These are phyloP conservation scores for Epinotia demarniana DNA, from an alignment of 2,888 invertebrate species.

Conservation along the genomic window DNA sequence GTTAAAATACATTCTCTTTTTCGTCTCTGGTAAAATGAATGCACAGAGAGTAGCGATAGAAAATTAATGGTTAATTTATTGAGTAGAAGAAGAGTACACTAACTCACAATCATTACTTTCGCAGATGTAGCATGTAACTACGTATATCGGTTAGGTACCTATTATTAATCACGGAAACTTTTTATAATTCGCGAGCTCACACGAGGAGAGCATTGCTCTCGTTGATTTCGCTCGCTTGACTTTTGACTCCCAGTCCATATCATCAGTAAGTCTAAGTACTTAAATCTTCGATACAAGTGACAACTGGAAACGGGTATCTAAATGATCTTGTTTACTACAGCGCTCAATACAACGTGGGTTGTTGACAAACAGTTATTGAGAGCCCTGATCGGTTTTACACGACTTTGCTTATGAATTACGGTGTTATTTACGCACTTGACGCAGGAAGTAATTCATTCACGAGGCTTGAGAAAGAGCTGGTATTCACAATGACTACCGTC, in stretches of 20 bases:
- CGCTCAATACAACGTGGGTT: not conserved
- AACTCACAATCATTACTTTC: constrained; percentile 2
- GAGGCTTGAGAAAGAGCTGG: constrained; percentile 21
- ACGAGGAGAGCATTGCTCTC: constrained; percentile 31
- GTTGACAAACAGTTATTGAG: constrained; percentile 6
- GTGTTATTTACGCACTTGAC: constrained; percentile 2
- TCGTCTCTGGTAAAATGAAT: constrained; percentile 5
- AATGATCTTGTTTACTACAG: constrained; percentile 57
- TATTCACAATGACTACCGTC: too few relatives aligned
- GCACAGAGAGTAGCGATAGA: constrained; percentile 4
- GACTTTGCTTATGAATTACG: not conserved
- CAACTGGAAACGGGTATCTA: constrained; percentile 53
- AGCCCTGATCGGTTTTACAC: constrained; percentile 12
- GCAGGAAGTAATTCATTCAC: constrained; percentile 35
- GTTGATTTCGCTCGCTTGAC: constrained; percentile 36
- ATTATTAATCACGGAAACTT: constrained; percentile 25
- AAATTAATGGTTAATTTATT: not conserved
- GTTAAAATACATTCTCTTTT: constrained; percentile 32
- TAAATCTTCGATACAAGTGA: constrained; percentile 41
- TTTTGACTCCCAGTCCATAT: constrained; percentile 33
- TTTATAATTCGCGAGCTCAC: constrained; percentile 1
- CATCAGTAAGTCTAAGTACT: not conserved
- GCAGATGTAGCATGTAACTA: not conserved
- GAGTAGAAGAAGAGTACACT: too few relatives aligned
- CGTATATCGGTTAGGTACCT: constrained; percentile 9